A percentile compares a stretch with the other conserved stretches of the same genome.
phyloP scores from a whole-genome alignment of 30 jellyfish, hydroid and myxozoan genomes.

The Aurelia coerulea region DNA sequence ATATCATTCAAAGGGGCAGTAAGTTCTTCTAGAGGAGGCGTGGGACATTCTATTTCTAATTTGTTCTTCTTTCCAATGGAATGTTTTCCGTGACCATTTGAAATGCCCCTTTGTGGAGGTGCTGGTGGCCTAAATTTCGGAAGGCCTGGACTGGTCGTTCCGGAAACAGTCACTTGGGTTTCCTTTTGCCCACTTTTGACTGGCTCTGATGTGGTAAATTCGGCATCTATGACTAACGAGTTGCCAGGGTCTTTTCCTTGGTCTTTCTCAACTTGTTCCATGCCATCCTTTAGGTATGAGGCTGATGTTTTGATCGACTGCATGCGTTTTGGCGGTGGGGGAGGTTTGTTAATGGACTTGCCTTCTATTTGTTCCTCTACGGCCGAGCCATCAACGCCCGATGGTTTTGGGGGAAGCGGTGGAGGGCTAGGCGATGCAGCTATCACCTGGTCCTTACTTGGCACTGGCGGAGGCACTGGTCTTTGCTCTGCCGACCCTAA shows the following conservation, averaged over 20 bases:
- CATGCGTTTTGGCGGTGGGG: constrained; percentile 72
- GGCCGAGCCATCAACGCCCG: neutral
- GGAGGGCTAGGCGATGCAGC: constrained; percentile 32
- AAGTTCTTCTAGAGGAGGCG: constrained; percentile 39
- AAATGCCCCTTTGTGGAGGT: neutral
- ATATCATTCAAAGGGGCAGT: constrained; percentile 43
- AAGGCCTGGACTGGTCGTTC: neutral
- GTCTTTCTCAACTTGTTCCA: neutral
- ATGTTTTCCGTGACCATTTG: neutral
- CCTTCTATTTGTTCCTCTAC: neutral
- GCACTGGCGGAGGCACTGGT: constrained; percentile 18
- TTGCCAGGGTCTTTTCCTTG: neutral
- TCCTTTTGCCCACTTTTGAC: neutral
- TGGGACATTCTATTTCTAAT: constrained; percentile 14
- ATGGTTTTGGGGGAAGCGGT: constrained; percentile 46
- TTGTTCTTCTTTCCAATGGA: neutral
- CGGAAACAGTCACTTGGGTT: constrained; percentile 4
- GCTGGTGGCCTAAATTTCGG: neutral
- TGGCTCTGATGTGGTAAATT: constrained; percentile 3
- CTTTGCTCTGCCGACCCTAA: neutral
- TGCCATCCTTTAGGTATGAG: constrained; percentile 19
- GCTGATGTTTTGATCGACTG: constrained; percentile 53
- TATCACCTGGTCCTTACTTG: neutral
- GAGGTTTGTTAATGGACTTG: neutral
- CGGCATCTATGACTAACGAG: constrained; percentile 5